These are phyloP conservation scores for human DNA, from an alignment of 2,113 vertebrate genomes.

Conservation along the genomic window GRCh38 chr3:120160501-120161000, in stretches of 20 bases:
- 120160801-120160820: background rate
- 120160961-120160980: background rate
- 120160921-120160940: background rate
- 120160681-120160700: background rate
- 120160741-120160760: background rate
- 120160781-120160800: background rate
- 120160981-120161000: background rate
- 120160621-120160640: background rate
- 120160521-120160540: background rate
- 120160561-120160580: background rate
- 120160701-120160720: background rate
- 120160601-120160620: background rate
- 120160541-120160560: constrained; percentile 21
- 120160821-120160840: background rate
- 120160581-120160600: background rate
- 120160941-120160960: background rate
- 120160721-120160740: background rate
- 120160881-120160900: constrained; percentile 44
- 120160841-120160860: background rate
- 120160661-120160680: background rate
- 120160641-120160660: background rate
- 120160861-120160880: background rate
- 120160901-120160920: background rate
- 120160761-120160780: background rate
- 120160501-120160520: background rate